Evolutionary conservation across 2,113 vertebrate species (phyloP), one percentile per base, ranked within the genome.

Genomic region (Coptodon bakossiorum): DNA sequence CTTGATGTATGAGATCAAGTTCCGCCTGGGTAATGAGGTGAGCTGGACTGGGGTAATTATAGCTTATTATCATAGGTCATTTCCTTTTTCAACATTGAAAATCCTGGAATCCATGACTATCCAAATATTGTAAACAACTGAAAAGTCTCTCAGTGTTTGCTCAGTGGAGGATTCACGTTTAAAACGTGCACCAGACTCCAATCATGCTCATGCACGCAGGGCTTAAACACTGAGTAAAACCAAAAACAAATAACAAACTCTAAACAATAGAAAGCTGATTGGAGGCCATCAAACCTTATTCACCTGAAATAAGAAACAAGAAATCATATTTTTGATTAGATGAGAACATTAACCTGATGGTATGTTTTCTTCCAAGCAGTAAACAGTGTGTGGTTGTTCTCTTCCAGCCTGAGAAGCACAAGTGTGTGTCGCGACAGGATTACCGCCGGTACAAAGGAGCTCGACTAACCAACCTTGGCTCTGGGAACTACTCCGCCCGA

Each of bases 1-100:
- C 84, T 96, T 99, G 2, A 99, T 98, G 98, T 99, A 99, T 57
- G 99, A 99, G 91, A 97, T 99, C 90, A 98, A 98, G 87, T 99
- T 97, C 0, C 97, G 97, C 22, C 96, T 97, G 31, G 97, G 97
- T 1, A 92, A 94, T 0, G 98, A 99, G 98, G 98, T 99, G 87
- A 97, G 97, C 13, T 27, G 27, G 59, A 10, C 29, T 34, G n/a
- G 11, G 54, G 80, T 5, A 57, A 81, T 56, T 61, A 27, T 29
- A 79, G 14, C 12, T 29, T 86, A 5, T 80, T 63, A 85, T 56
- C 53, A 19, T 24, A 79, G 11, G 19, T 29, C 10, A 22, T 78
- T 45, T 84, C 9, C 43, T 50, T 82, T 14, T 63, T 48, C 16
- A 19, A 19, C 38, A 53, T 71, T 31, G 12, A 29, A 6, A 54